Base-by-base conservation (phyloP, 53 echinoderm and acorn worm species). In the Echinometra lucunter region DNA sequence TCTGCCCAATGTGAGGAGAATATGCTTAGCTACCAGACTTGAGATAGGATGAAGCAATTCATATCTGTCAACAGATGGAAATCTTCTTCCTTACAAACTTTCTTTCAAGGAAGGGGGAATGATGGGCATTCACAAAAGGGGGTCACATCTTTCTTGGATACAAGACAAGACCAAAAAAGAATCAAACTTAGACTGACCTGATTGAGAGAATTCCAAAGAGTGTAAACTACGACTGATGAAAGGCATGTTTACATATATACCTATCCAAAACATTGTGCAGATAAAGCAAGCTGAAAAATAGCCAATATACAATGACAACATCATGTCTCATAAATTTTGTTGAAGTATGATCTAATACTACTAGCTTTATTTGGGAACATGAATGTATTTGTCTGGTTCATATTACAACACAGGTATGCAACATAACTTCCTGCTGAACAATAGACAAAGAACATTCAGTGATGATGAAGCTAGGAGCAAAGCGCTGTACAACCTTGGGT, bases 41-140 rank as follows among this genome's bases (percentile, higher is more conserved):
- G 21, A 45, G 89, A 60, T 58, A 89, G 89, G 89, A 89, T 89
- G 89, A 89, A 89, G 89, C 89, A 60, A 60, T 60, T 89, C 89
- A 60, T 40, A 60, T 89, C 89, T 89, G 89, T 89, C 89, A 89
- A 9, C 38, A 38, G 58, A 37, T 37, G 45, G 53, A 89, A 89
- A 89, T 89, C 89, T 89, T 89, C 89, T 58, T 89, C 89, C 25
- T 85, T 49, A 85, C 58, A 58, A 38, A 37, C 60, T 38, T 55
- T 89, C 37, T 60, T 58, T 89, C 89, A 89, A 57, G 89, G 89
- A 89, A 89, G 60, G 58, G 89, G 37, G 23, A 89, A 58, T 58
- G 58, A 89, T 60, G 60, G 89, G 88, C 88, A 88, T 88, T n/a
- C 32, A 13, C 88, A 55, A 15, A 60, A 53, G 38, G 89, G 89